These are phyloP conservation scores for Poecilus cupreus DNA, from an alignment of 2,888 invertebrate genomes.

Conservation along the genomic window DNA sequence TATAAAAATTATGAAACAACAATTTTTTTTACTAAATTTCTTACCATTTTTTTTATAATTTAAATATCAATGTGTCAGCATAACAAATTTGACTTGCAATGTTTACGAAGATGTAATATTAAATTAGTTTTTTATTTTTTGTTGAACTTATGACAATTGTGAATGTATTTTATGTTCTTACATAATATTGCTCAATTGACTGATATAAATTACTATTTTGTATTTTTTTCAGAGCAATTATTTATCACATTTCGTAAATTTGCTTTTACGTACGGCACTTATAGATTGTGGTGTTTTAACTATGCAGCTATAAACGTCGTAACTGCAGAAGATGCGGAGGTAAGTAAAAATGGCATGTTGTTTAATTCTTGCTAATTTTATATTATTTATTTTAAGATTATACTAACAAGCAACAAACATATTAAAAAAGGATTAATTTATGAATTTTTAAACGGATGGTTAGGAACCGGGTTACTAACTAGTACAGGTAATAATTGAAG, in stretches of 20 bases:
- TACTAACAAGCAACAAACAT: constrained; percentile 67
- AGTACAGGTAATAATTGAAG: constrained; percentile 67
- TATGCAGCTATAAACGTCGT: not conserved
- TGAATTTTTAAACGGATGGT: constrained; percentile 68
- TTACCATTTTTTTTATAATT: too few species aligned
- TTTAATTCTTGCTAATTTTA: too few species aligned
- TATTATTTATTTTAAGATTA: constrained; percentile 66
- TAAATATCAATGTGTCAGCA: too few species aligned
- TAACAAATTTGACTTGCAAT: too few species aligned
- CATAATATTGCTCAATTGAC: not conserved
- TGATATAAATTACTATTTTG: not conserved
- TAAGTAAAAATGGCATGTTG: too few species aligned
- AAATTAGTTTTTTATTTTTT: too few species aligned
- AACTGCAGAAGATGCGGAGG: constrained; percentile 29
- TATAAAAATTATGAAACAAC: too few species aligned
- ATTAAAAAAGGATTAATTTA: constrained; percentile 68
- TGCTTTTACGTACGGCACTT: not conserved
- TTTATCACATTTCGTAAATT: constrained; percentile 4
- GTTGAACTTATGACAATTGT: too few species aligned
- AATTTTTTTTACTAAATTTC: too few species aligned
- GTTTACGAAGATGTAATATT: too few species aligned
- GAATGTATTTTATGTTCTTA: too few species aligned
- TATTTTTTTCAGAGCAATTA: not conserved
- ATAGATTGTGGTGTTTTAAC: not conserved
- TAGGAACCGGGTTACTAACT: constrained; percentile 69